Evolutionary conservation across 1,140 invertebrate genomes (phyloP).

Genomic region (Orchesella cincta): DNA sequence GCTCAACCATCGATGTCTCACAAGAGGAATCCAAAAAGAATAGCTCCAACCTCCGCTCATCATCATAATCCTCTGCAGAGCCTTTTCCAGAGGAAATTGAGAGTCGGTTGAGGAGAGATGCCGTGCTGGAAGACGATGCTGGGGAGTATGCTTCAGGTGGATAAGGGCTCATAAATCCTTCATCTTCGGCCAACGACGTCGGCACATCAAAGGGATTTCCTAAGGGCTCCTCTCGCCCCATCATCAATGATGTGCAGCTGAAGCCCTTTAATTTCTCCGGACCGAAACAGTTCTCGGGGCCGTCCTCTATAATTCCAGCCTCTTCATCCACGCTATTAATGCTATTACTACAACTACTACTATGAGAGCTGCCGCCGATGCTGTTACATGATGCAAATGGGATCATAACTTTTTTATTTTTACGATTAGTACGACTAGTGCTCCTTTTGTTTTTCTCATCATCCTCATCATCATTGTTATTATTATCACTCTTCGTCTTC

Average conservation of each 20-base stretch:
- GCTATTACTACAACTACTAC: not conserved
- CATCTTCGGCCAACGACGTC: slow-evolving; percentile 23
- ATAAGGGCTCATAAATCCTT: slow-evolving; percentile 35
- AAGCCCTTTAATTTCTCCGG: slow-evolving; percentile 45
- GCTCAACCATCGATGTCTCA: not conserved
- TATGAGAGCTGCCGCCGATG: not conserved
- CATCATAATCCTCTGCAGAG: slow-evolving; percentile 11
- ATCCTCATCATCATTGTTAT: not conserved
- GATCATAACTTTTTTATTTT: slow-evolving; percentile 1
- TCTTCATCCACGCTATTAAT: slow-evolving; percentile 32
- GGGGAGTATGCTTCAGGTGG: slow-evolving; percentile 29
- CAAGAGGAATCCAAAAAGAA: not conserved
- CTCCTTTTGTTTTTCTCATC: not conserved
- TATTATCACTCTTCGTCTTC: not conserved
- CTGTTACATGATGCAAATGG: slow-evolving; percentile 24
- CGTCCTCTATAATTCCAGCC: not conserved
- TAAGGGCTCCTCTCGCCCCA: slow-evolving; percentile 1
- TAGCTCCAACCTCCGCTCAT: not conserved
- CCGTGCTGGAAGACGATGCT: not conserved
- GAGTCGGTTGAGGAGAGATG: not conserved
- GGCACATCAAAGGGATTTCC: slow-evolving; percentile 44
- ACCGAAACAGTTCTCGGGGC: slow-evolving; percentile 19
- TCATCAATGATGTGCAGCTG: not conserved
- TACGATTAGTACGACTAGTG: not conserved
- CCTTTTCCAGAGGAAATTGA: slow-evolving; percentile 16